Evolutionary conservation across 2,888 invertebrate species (phyloP), one percentile per base, ranked within the genome.

Genomic region (Drosophila lacicola): DNA sequence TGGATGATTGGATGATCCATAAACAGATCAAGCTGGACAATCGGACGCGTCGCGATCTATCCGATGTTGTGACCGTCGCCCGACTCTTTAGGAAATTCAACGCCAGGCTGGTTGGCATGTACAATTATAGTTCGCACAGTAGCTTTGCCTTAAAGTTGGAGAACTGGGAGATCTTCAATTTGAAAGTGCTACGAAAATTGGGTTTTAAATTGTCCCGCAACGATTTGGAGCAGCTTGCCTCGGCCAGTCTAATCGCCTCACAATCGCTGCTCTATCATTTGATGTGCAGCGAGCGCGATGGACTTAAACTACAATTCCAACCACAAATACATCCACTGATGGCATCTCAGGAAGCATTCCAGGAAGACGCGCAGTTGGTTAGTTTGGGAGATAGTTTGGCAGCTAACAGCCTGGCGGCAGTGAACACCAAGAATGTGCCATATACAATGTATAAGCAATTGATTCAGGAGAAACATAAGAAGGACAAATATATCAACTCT

Each of bases 81-180:
- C 11, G 25, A 2, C 37, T 55, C 9, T 14, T 36, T 37, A 36
- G 14, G 36, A 36, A 29, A 9, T 3, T 14, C 3, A 46, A 45
- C 5, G 2, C 4, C 1, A 36, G 13, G n/a, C 25, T 55, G 9
- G 19, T 55, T 1, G 45, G 37, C 9, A 13, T 37, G 9, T 13
- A 4, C 25, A 37, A 21, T 4, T 55, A 36, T 13, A 36, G 4
- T 1, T 55, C 55, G 14, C 17, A 34, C 5, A 37, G 25, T 25
- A 45, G 55, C 25, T 3, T 45, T 2, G 34, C 36, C 9, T 3
- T 45, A 11, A 55, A 55, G 25, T 3, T 55, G 13, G 94, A 95
- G 74, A 97, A 96, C 90, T 97, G 97, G 97, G 94, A 94, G 89
- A 95, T 95, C 0, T 92, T 97, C 5, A 96, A 96, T 90, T 93